Base-by-base conservation (phyloP, 1,140 invertebrate species). In the Polypedilum pembai region DNA sequence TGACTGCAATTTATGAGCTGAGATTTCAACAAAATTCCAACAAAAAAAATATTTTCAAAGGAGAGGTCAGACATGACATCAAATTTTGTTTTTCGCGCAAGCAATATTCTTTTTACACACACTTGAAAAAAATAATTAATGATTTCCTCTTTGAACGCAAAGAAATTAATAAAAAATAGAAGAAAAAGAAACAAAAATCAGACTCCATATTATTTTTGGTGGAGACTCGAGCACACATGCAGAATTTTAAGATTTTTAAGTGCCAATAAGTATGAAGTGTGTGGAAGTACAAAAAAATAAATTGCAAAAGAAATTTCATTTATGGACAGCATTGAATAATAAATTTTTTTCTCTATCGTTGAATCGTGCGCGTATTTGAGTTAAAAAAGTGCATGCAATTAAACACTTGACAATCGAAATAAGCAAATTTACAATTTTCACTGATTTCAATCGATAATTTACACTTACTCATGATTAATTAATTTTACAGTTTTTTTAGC, bases 181-280 rank as follows among this genome's bases (percentile, higher is more conserved):
- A 56, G 15, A 45, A 45, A 3, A 45, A 45, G 15, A 45, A 45
- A 8, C 1, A 45, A 56, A 15, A 56, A 56, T 56, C 45, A 56
- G 45, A n/a, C 45, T 56, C 45, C 7, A 56, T n/a, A 12, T 56
- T 56, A 56, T 56, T 12, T 33, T 33, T 45, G 12, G 12, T 56
- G 45, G 45, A 56, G 45, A 56, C 45, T 12, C 4, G 20, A 69
- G 20, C 65, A 69, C 65, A 20, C 65, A 21, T 5, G 20, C 17
- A 69, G 65, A 69, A 69, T 69, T 69, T 69, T 69, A 69, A 69
- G 18, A 69, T 18, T 56, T 15, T 56, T 56, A 56, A 56, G 45
- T 56, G 45, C 45, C 45, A 56, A 56, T 56, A 56, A 56, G n/a
- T 15, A 15, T 45, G 41, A 15, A 56, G 45, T n/a, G 45, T 56